Conservation (phyloP, 1,140 invertebrate species). For the Meloidogyne exigua region DNA sequence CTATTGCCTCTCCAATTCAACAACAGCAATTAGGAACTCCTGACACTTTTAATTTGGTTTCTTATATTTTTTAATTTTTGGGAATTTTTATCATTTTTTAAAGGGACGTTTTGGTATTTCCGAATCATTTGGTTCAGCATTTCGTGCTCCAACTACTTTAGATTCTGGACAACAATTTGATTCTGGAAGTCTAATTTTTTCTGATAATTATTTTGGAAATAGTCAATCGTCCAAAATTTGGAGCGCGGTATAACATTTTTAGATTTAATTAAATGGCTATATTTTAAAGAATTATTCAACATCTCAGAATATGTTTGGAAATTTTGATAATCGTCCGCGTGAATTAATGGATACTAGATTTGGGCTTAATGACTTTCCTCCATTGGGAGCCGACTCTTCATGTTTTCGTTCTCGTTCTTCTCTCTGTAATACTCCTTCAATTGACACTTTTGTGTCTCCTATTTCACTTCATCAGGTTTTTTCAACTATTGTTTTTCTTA, state of each 20-base stretch:
- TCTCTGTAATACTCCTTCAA: slow-evolving; percentile 34
- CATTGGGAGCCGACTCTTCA: neutral
- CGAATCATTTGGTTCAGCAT: slow-evolving; percentile 6
- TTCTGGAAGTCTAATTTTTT: slow-evolving; percentile 14
- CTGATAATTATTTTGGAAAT: slow-evolving; percentile 30
- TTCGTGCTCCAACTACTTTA: slow-evolving; percentile 14
- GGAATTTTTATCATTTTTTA: neutral
- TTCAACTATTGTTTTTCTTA: neutral
- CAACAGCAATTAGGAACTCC: neutral
- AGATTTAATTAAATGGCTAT: neutral
- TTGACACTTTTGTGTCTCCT: slow-evolving; percentile 24
- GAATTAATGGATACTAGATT: slow-evolving; percentile 25
- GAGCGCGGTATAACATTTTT: slow-evolving; percentile 24
- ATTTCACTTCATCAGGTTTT: slow-evolving; percentile 10
- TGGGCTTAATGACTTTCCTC: slow-evolving; percentile 1
- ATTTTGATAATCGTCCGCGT: slow-evolving; percentile 18
- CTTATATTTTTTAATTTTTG: slow-evolving; percentile 6
- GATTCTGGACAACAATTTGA: slow-evolving; percentile 12
- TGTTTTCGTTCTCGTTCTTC: slow-evolving; percentile 36
- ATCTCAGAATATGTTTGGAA: slow-evolving; percentile 13
- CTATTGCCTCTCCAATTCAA: slow-evolving; percentile 16
- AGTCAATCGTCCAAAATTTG: slow-evolving; percentile 36
- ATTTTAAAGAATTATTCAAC: slow-evolving; percentile 10
- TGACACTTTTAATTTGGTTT: neutral
- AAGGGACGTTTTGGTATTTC: slow-evolving; percentile 25